These are phyloP conservation scores for Philotrypesis tridentata DNA, from an alignment of 1,140 invertebrate species.

Conservation along the genomic window DNA sequence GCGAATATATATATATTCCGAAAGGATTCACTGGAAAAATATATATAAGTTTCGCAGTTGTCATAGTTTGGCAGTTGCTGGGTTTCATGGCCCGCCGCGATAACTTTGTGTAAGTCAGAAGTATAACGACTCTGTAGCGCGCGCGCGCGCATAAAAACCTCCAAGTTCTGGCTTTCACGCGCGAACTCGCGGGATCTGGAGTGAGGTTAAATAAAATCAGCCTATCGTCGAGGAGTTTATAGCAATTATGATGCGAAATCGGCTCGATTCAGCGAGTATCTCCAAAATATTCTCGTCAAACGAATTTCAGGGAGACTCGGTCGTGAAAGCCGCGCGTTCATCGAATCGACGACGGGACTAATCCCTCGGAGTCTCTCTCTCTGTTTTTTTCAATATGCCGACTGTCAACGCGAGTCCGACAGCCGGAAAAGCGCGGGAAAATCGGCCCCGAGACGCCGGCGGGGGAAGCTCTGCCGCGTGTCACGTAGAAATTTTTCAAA, in stretches of 20 bases:
- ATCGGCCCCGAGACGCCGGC: no score
- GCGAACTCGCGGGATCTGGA: constrained; percentile 23
- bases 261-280: no score
- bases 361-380: no score
- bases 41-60: background rate
- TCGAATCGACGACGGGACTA: no score
- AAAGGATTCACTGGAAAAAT: background rate
- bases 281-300: no score
- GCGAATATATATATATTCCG: background rate
- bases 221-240: background rate
- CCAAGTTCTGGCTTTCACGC: background rate
- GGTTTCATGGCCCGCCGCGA: background rate
- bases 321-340: no score
- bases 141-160: background rate
- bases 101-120: constrained; percentile 5
- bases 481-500: background rate
- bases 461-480: background rate
- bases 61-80: constrained; percentile 1
- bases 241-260: no score
- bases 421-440: no score
- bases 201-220: background rate
- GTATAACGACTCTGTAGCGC: background rate
- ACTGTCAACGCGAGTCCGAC: no score
- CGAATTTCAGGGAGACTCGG: no score
- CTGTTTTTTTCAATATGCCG: no score